These are phyloP conservation scores for Dryoscopus gambensis DNA, from an alignment of 2,113 vertebrate genomes.

Conservation along the genomic window DNA sequence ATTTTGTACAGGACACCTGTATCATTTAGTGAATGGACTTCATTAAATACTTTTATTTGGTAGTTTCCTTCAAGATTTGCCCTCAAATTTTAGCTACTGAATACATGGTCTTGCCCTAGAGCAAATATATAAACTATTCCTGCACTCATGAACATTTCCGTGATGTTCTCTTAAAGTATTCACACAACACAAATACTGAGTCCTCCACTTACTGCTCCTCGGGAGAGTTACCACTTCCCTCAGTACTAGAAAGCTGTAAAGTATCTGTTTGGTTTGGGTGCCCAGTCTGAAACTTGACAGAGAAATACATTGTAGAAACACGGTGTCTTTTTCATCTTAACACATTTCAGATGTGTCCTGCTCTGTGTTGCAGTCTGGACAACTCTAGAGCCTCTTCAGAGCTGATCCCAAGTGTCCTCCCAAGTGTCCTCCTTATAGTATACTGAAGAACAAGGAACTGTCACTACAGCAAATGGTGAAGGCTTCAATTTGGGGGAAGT, in stretches of 20 bases:
- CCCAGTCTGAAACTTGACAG: not conserved
- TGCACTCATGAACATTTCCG: not conserved
- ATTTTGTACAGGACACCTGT: not conserved
- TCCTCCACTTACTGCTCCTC: not conserved
- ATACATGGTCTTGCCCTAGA: not conserved
- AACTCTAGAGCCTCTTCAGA: not conserved
- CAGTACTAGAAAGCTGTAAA: not conserved
- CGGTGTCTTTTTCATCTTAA: not conserved
- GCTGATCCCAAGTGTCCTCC: not conserved
- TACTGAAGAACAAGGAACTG: rapidly evolving
- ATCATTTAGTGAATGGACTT: not conserved
- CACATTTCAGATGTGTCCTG: not conserved
- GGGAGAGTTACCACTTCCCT: not conserved
- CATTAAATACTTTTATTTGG: not conserved
- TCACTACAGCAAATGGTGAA: not conserved
- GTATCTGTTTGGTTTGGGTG: not conserved
- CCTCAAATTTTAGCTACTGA: not conserved
- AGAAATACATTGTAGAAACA: not conserved
- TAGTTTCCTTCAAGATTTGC: not conserved
- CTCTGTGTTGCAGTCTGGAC: not conserved
- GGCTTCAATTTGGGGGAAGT: too few species aligned
- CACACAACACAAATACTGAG: not conserved
- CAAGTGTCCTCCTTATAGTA: rapidly evolving
- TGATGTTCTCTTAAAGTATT: not conserved
- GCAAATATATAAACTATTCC: not conserved